Evolutionary conservation across 2,113 vertebrate genomes (phyloP).

Genomic region (Strigops habroptila): DNA sequence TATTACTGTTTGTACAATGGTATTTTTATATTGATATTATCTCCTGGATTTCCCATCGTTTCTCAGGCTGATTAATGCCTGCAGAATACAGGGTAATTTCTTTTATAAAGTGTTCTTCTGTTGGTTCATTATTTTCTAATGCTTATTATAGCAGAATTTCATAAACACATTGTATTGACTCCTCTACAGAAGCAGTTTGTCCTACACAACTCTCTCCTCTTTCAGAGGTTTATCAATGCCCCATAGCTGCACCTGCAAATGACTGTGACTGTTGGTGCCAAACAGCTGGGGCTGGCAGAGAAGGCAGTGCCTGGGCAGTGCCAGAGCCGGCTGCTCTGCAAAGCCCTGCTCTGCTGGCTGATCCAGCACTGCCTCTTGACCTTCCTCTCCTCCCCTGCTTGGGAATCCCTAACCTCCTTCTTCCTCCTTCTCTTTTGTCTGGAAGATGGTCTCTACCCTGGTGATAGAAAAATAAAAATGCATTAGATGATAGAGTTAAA

Average conservation of each 20-base stretch:
- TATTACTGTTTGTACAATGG: not conserved
- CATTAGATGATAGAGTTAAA: not conserved
- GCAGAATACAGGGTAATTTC: not conserved
- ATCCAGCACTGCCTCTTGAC: not conserved
- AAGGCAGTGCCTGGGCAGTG: not conserved
- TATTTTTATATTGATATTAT: not conserved
- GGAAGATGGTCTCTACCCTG: not conserved
- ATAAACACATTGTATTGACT: not conserved
- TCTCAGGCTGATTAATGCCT: not conserved
- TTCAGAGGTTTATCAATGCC: not conserved
- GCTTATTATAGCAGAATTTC: not conserved
- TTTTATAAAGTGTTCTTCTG: not conserved
- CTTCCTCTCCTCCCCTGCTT: not conserved
- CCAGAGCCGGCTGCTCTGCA: not conserved
- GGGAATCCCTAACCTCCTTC: not conserved
- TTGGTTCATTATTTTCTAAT: not conserved
- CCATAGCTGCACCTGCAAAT: conserved; percentile 14
- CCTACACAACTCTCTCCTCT: not conserved
- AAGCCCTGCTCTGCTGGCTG: not conserved
- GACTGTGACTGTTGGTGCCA: not conserved
- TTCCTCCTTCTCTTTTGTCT: not conserved
- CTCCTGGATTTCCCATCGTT: not conserved
- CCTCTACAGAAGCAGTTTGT: not conserved
- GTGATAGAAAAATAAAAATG: not conserved
- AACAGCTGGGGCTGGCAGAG: conserved; percentile 38